Evolutionary conservation across 2,888 invertebrate genomes (phyloP), one percentile per base, ranked within the genome.

Genomic region (Temnothorax unifasciatus): DNA sequence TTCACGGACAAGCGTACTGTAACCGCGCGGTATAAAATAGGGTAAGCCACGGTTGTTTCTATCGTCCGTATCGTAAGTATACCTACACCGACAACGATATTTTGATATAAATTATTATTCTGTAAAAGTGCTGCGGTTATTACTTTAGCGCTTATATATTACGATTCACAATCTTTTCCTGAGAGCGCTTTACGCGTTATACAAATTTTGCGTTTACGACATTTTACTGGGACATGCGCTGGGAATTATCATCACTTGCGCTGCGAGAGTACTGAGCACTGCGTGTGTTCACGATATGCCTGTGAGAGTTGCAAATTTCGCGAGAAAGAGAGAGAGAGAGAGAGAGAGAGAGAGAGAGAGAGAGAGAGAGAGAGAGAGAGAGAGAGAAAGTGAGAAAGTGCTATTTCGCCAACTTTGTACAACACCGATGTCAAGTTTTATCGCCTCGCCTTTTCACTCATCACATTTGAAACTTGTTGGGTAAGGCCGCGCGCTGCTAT

Each of bases 391-490:
- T 6, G 8, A 41, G 4, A n/a, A 15, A 29, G 38, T 25, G 69
- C 47, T 74, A 75, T 83, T 85, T 85, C 71, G 69, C 76, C 81
- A 85, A 86, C 82, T 86, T 83, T 59, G 71, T 5, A 38, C 69
- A 52, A 41, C 38, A 66, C 59, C 41, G 34, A 54, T 41, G 64
- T 50, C 79, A 83, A 86, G 86, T 86, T 85, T 86, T 84, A 86
- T 86, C 81, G 83, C 34, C 61, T 66, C 71, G 69, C 69, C 63
- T 68, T 82, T 79, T 82, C 81, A 44, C 83, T 83, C 83, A 64
- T 85, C 83, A 83, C 82, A 81, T 83, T 86, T 81, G 83, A 85
- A 86, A 86, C 77, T 86, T 86, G 71, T 71, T 54, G 69, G 52
- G 52, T 64, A 74, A 79, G 79, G 47, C 29, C 68, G 71, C 34